phyloP scores from a whole-genome alignment of 2,888 invertebrate genomes.

The Lithosia quadra region DNA sequence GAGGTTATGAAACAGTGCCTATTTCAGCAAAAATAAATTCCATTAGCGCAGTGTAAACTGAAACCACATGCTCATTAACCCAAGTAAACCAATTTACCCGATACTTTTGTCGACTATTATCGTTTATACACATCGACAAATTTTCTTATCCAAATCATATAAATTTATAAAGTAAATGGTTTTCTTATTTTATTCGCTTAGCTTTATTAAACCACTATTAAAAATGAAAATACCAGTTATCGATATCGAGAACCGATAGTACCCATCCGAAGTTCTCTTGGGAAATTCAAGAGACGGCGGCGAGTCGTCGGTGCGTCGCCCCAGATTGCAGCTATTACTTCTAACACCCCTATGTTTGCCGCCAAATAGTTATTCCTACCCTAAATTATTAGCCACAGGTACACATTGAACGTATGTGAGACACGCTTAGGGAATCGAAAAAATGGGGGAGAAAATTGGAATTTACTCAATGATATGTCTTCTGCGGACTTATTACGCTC shows the following conservation, averaged over 20 bases:
- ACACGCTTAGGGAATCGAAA: constrained; percentile 66
- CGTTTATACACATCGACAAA: too few relatives aligned
- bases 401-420: constrained; percentile 61
- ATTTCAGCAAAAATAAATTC: not conserved
- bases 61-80: not conserved
- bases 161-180: too few relatives aligned
- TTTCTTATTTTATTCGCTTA: not conserved
- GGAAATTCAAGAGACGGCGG: constrained; percentile 78
- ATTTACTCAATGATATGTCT: constrained; percentile 60
- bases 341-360: constrained; percentile 79
- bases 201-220: not conserved
- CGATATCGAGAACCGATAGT: constrained; percentile 59
- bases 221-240: constrained; percentile 6
- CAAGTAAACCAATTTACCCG: too few relatives aligned
- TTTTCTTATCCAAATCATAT: too few relatives aligned
- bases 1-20: not conserved
- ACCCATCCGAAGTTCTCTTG: constrained; percentile 67
- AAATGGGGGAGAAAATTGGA: constrained; percentile 70
- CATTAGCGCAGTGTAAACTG: not conserved
- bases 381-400: constrained; percentile 78
- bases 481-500: constrained; percentile 39
- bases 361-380: constrained; percentile 76
- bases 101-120: too few relatives aligned
- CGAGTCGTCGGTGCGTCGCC: constrained; percentile 66
- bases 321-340: constrained; percentile 83